Evolutionary conservation across 53 echinoderm and acorn worm genomes (phyloP).

Genomic region (Holothuria leucospilota): DNA sequence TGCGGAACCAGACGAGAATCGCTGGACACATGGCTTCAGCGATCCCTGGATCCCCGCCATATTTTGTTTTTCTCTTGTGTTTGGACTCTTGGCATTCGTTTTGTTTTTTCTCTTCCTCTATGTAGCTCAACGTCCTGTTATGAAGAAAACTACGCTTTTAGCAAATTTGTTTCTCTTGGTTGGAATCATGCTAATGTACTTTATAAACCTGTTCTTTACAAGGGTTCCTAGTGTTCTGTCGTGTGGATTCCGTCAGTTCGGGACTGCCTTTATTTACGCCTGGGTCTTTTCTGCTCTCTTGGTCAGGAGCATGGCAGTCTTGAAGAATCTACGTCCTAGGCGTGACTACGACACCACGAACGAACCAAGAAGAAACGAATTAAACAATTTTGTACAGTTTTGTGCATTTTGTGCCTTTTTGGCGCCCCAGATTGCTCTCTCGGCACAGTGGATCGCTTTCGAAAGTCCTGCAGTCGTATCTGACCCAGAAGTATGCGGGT

Average conservation of each 20-base stretch:
- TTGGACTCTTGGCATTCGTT: constrained; percentile 16
- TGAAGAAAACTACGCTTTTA: constrained; percentile 11
- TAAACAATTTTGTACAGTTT: background rate
- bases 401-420: constrained; percentile 12
- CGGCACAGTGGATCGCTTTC: constrained; percentile 22
- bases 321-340: background rate
- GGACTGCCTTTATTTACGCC: constrained; percentile 48
- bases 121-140: background rate
- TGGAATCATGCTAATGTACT: constrained; percentile 51
- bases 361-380: background rate
- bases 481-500: background rate
- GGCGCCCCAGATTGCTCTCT: constrained; percentile 30
- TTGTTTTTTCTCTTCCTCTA: background rate
- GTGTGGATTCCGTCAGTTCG: constrained; percentile 58
- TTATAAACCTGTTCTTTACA: constrained; percentile 42
- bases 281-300: constrained; percentile 48
- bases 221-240: constrained; percentile 25
- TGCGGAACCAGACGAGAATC: background rate
- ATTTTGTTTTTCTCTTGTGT: constrained; percentile 17
- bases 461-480: background rate
- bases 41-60: constrained; percentile 34
- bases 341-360: background rate
- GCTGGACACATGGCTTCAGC: background rate
- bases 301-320: constrained; percentile 11
- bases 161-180: constrained; percentile 39